phyloP scores from a whole-genome alignment of 2,888 invertebrate species.

The Danaus chrysippus region DNA sequence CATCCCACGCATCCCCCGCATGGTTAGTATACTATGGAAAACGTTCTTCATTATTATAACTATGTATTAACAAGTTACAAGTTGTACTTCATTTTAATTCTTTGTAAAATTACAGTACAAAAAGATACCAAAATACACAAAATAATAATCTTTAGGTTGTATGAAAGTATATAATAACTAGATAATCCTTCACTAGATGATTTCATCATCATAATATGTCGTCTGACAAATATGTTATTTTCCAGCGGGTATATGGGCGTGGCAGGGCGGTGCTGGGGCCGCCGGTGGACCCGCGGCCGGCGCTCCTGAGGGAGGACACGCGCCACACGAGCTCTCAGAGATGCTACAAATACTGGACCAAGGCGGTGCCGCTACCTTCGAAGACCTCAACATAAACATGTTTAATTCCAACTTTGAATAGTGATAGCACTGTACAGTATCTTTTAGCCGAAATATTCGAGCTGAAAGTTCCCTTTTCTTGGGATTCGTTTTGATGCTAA shows the following conservation, averaged over 20 bases:
- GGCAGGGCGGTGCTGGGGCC: slow-evolving; percentile 80
- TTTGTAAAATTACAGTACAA: too few species aligned
- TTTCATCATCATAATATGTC: too few species aligned
- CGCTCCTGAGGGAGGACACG: slow-evolving; percentile 61
- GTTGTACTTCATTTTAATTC: too few species aligned
- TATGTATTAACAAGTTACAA: too few species aligned
- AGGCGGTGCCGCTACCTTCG: slow-evolving; percentile 89
- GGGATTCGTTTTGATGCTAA: slow-evolving; percentile 4
- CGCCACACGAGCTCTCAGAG: slow-evolving; percentile 89
- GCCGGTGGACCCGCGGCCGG: slow-evolving; percentile 48
- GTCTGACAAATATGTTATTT: slow-evolving; percentile 7
- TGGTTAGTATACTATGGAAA: slow-evolving; percentile 26
- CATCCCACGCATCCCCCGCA: slow-evolving; percentile 43
- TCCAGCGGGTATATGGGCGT: slow-evolving; percentile 86
- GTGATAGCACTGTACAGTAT: slow-evolving; percentile 19
- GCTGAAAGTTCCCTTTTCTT: background rate
- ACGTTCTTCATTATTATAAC: background rate
- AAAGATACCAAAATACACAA: too few species aligned
- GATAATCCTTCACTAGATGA: too few species aligned
- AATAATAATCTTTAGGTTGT: too few species aligned
- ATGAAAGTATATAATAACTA: too few species aligned
- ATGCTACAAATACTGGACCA: slow-evolving; percentile 96
- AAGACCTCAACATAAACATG: slow-evolving; percentile 93
- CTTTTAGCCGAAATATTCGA: slow-evolving; percentile 10
- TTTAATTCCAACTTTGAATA: slow-evolving; percentile 85